Evolutionary conservation across 2,113 vertebrate genomes (phyloP).

Genomic region (Brachirus orientalis): DNA sequence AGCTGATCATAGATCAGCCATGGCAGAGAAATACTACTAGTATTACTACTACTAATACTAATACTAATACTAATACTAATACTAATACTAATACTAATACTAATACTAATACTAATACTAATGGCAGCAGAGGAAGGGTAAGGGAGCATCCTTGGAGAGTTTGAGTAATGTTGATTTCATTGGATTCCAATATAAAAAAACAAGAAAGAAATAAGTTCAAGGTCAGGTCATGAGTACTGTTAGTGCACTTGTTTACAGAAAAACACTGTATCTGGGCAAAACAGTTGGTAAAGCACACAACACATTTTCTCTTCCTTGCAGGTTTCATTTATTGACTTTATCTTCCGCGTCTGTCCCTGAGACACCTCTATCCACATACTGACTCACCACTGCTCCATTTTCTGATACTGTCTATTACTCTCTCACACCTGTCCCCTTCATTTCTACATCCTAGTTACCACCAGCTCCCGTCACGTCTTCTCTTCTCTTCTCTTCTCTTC

Average conservation of each 20-base stretch:
- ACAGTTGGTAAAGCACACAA: neutral
- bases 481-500: too few relatives aligned
- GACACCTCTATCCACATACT: slow-evolving; percentile 21
- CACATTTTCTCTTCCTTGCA: neutral
- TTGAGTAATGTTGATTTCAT: slow-evolving; percentile 12
- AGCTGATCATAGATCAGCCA: slow-evolving; percentile 41
- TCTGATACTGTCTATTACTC: neutral
- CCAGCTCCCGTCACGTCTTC: slow-evolving; percentile 10
- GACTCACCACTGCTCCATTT: slow-evolving; percentile 26
- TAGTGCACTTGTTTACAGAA: neutral
- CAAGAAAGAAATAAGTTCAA: slow-evolving; percentile 41
- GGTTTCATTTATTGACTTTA: neutral
- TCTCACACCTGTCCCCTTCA: slow-evolving; percentile 29
- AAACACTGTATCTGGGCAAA: slow-evolving; percentile 3
- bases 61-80: neutral
- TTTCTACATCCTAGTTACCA: slow-evolving; percentile 35
- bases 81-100: neutral
- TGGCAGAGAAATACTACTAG: slow-evolving; percentile 10
- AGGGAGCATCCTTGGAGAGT: neutral
- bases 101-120: slow-evolving; percentile 6
- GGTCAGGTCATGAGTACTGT: slow-evolving; percentile 32
- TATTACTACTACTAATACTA: neutral
- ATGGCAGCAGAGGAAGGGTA: slow-evolving; percentile 12
- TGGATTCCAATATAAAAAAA: slow-evolving; percentile 30
- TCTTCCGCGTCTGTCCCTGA: slow-evolving; percentile 6